Evolutionary conservation across 2,888 invertebrate species (phyloP), one percentile per base, ranked within the genome.

Genomic region (Drosophila tripunctata): DNA sequence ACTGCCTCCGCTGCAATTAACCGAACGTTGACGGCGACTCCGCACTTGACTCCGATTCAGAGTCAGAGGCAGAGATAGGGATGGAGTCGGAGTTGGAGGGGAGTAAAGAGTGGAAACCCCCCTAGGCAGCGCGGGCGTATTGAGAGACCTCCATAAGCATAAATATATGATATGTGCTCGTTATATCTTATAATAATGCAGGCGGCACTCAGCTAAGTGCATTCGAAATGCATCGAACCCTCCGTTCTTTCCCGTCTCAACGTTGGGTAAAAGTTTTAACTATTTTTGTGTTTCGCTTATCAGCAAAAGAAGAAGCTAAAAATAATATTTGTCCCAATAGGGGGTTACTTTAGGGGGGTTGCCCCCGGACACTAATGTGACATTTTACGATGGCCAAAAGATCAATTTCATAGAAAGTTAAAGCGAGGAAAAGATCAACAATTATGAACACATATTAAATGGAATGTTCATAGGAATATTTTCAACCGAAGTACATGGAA

Each of bases 181-280:
- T 58, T 74, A 51, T 55, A 38, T 55, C 62, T 38, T 30, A 24
- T 51, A 35, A 51, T 51, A 51, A 51, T 87, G 83, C 83, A 67
- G 83, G 83, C 88, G 70, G 88, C 66, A 66, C 68, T 84, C 69
- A 41, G 67, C 84, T 64, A 77, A 84, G 75, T 79, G 87, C 86
- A 74, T 44, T 66, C 21, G 38, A 35, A 67, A 65, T 60, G 62
- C 71, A 73, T 63, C 64, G 65, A 64, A 57, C 63, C 48, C 60
- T 22, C 7, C 27, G 14, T 4, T 1, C 27, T 4, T 5, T 12
- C 2, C 8, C 12, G 1, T 12, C 19, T 27, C 8, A 2, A 8
- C 17, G 3, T 2, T 14, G 38, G 47, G 31, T 43, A 40, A 38
- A 60, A 64, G 35, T 66, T 65, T 57, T 27, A 17, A 40, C 64